Evolutionary conservation across 1,140 invertebrate species (phyloP).

Genomic region (Drosophila parabipectinata): DNA sequence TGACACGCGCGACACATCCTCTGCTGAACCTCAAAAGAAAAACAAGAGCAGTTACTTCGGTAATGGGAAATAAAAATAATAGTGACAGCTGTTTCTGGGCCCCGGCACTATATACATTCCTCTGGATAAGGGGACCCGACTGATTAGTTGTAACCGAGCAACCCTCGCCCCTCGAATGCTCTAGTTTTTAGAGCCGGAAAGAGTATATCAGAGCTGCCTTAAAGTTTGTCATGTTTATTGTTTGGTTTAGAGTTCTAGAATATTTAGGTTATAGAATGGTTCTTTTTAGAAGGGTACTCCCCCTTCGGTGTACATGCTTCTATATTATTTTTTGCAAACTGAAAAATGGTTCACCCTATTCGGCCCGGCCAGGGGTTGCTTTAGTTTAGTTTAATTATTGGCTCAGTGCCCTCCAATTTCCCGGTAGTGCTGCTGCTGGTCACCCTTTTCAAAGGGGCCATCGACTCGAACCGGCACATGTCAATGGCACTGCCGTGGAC

Average conservation of each 20-base stretch:
- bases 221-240: background rate
- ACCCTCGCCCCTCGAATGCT: conserved; percentile 48
- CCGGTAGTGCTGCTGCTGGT: conserved; percentile 24
- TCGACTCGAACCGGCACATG: conserved; percentile 62
- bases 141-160: conserved; percentile 60
- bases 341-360: conserved; percentile 59
- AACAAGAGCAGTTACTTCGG: conserved; percentile 6
- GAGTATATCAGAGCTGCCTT: background rate
- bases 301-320: background rate
- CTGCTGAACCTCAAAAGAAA: conserved; percentile 29
- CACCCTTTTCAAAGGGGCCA: conserved; percentile 59
- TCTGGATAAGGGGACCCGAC: conserved; percentile 14
- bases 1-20: conserved; percentile 56
- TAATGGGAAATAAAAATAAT: conserved; percentile 21
- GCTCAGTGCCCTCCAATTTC: conserved; percentile 56
- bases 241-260: background rate
- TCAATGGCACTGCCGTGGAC: conserved; percentile 61
- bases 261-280: background rate
- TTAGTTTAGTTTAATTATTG: conserved; percentile 78
- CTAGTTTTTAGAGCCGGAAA: conserved; percentile 38
- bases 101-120: conserved; percentile 27
- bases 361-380: conserved; percentile 21
- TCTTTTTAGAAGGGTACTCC: background rate
- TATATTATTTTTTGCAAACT: conserved; percentile 28
- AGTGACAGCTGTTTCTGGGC: conserved; percentile 64